These are phyloP conservation scores for Branchellion lobata DNA, from an alignment of 2,888 invertebrate genomes.

Conservation along the genomic window DNA sequence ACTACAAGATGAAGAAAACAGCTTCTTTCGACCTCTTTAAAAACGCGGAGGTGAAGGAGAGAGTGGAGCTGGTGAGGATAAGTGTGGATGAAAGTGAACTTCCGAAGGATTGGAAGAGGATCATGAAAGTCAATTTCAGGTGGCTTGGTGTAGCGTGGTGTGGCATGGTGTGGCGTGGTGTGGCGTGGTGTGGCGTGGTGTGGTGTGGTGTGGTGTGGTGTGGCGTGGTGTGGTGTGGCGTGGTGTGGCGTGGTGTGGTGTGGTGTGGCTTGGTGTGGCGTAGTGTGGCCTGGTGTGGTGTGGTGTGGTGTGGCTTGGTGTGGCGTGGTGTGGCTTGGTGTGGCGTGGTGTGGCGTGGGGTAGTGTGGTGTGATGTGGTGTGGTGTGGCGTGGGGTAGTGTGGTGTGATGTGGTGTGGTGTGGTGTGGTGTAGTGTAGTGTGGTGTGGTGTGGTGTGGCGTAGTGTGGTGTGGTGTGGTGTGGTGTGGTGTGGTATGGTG, in stretches of 20 bases:
- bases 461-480: background rate
- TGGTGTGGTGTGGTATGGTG: too few species aligned
- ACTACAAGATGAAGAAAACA: too few species aligned
- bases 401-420: background rate
- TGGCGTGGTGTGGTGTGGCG: too few species aligned
- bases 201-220: too few species aligned
- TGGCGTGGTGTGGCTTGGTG: background rate
- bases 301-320: too few species aligned
- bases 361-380: background rate
- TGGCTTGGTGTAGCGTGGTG: background rate
- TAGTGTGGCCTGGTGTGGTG: too few species aligned
- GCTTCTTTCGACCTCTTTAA: too few species aligned
- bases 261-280: too few species aligned
- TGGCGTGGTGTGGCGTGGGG: conserved; percentile 83
- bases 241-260: too few species aligned
- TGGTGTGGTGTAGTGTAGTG: background rate
- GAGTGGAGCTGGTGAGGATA: background rate
- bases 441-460: background rate
- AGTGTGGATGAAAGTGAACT: background rate
- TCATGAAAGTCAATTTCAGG: conserved; percentile 8
- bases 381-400: background rate
- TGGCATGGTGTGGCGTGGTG: too few species aligned
- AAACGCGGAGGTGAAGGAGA: background rate
- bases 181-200: too few species aligned
- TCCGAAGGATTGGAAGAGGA: conserved; percentile 10